These are phyloP conservation scores for Scaeva pyrastri DNA, from an alignment of 2,888 invertebrate genomes.

Conservation along the genomic window DNA sequence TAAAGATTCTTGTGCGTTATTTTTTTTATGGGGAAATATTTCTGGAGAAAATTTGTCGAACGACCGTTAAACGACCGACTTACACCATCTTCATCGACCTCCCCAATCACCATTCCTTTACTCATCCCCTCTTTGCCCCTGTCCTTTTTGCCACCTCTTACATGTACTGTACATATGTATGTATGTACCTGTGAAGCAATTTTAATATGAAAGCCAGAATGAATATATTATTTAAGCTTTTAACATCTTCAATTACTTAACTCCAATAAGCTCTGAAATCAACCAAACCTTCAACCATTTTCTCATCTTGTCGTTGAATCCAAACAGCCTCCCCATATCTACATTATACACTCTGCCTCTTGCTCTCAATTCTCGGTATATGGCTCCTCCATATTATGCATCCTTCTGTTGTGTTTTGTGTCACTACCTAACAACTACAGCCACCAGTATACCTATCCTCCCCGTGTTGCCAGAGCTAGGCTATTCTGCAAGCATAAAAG, in stretches of 20 bases:
- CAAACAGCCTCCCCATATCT: conserved; percentile 23
- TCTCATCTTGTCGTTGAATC: conserved; percentile 10
- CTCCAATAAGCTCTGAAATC: conserved; percentile 78
- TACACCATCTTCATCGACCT: not conserved
- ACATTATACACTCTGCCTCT: not conserved
- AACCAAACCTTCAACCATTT: conserved; percentile 53
- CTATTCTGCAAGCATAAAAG: conserved; percentile 21
- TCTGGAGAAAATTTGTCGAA: conserved; percentile 48
- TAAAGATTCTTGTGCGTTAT: conserved; percentile 23
- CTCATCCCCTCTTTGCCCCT: not conserved
- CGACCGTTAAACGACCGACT: conserved; percentile 41
- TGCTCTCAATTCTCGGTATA: not conserved
- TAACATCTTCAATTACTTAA: conserved; percentile 79
- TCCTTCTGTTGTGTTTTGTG: conserved; percentile 64
- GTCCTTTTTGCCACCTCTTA: not conserved
- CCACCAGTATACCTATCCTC: conserved; percentile 29
- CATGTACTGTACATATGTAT: no score
- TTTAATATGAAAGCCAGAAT: conserved; percentile 76
- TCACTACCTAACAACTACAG: conserved; percentile 60
- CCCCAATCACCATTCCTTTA: not conserved
- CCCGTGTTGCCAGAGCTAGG: conserved; percentile 5
- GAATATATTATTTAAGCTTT: conserved; percentile 78
- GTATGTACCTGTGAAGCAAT: conserved; percentile 67
- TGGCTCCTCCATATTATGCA: conserved; percentile 26
- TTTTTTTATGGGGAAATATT: conserved; percentile 34